A percentile compares a stretch with the other conserved stretches of the same genome.
These are phyloP conservation scores for Pharmacophagus antenor DNA, from an alignment of 2,888 invertebrate species.

Conservation along the genomic window DNA sequence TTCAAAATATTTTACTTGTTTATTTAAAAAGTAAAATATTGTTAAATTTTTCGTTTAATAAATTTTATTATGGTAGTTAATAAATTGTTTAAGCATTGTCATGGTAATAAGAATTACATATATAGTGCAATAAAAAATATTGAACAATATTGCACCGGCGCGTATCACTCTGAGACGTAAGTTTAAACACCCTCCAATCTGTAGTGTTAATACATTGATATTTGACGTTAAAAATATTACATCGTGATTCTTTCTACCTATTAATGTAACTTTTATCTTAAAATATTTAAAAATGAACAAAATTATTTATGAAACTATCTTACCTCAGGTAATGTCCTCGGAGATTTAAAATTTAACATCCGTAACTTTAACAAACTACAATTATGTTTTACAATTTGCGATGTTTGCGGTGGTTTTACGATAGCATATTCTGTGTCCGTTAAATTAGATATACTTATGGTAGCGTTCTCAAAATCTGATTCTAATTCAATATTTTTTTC, in stretches of 20 bases:
- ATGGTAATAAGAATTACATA: too few relatives aligned
- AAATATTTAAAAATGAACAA: not conserved
- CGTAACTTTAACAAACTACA: constrained; percentile 60
- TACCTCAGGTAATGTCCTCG: constrained; percentile 66
- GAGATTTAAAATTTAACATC: constrained; percentile 56
- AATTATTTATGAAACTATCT: not conserved
- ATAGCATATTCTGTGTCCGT: constrained; percentile 3
- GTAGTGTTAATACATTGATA: not conserved
- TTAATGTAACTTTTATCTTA: not conserved
- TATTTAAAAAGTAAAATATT: too few relatives aligned
- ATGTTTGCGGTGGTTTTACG: constrained; percentile 1
- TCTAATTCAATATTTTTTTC: constrained; percentile 32
- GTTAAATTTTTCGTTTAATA: too few relatives aligned
- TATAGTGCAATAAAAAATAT: not conserved
- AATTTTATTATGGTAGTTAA: too few relatives aligned
- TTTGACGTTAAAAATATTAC: not conserved
- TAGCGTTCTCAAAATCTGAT: constrained; percentile 40
- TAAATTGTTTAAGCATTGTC: too few relatives aligned
- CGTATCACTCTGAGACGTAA: not conserved
- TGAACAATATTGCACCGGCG: not conserved
- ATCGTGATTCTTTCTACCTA: not conserved
- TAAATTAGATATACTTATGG: constrained; percentile 15
- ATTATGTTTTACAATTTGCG: constrained; percentile 30
- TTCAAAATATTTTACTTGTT: not conserved
- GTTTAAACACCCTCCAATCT: not conserved